Percentiles rank a stretch among this genome's conserved stretches.
phyloP scores from a whole-genome alignment of 2,113 vertebrate species.

The Strix aluco region DNA sequence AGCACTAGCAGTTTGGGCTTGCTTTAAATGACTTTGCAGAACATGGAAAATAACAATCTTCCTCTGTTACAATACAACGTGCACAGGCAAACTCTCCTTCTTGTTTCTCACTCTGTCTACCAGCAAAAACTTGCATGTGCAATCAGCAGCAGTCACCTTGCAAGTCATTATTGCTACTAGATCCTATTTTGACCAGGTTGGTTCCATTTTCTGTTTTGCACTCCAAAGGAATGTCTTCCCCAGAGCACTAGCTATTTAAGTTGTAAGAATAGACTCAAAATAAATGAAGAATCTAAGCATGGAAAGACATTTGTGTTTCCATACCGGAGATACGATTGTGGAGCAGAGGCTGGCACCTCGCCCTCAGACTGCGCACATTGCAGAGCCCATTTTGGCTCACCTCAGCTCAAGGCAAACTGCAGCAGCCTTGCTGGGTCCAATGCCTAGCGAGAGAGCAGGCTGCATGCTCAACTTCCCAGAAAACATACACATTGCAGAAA shows the following conservation, averaged over 20 bases:
- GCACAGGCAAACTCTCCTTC: neutral
- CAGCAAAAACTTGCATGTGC: neutral
- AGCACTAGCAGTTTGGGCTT: neutral
- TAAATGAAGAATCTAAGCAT: neutral
- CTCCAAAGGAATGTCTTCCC: neutral
- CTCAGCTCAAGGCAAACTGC: neutral
- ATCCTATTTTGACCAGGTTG: neutral
- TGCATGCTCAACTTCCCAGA: neutral
- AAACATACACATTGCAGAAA: neutral
- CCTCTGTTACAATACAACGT: rapidly evolving
- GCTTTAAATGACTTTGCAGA: neutral
- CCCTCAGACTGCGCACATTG: neutral
- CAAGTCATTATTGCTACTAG: neutral
- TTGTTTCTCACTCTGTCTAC: neutral
- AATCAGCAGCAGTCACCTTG: neutral
- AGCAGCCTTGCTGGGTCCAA: neutral
- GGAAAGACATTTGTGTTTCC: neutral
- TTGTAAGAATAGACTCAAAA: neutral
- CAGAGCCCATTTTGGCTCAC: neutral
- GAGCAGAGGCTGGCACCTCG: neutral
- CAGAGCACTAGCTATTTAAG: neutral
- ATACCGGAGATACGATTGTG: rapidly evolving
- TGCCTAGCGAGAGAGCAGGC: neutral
- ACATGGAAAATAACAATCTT: neutral
- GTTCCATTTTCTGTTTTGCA: neutral